These are phyloP conservation scores for Dicaeum eximium DNA, from an alignment of 2,113 vertebrate genomes.

Conservation along the genomic window DNA sequence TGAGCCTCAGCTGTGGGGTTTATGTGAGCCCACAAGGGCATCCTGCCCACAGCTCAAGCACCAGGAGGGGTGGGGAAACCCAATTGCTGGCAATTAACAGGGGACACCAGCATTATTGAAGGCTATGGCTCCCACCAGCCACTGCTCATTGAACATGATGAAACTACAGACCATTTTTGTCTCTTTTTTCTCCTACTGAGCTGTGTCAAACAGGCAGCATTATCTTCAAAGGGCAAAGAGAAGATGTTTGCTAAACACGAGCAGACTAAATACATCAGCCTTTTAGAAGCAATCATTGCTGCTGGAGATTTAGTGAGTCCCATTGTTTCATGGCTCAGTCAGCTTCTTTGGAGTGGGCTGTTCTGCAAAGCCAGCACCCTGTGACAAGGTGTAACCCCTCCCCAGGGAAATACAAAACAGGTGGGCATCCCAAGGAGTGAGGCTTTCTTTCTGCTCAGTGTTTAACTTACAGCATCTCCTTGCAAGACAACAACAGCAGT, in stretches of 20 bases:
- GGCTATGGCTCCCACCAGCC: not conserved
- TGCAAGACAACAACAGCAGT: not conserved
- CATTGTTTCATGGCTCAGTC: not conserved
- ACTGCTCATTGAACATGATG: not conserved
- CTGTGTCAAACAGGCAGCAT: not conserved
- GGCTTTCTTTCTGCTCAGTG: not conserved
- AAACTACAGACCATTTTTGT: not conserved
- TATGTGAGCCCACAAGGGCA: accelerated
- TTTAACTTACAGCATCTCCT: not conserved
- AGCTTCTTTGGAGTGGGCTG: not conserved
- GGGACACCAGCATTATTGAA: not conserved
- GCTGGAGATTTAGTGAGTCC: not conserved
- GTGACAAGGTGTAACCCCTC: not conserved
- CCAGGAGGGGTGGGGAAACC: not conserved
- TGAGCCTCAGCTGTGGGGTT: not conserved
- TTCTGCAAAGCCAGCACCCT: not conserved
- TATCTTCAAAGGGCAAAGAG: conserved; percentile 1
- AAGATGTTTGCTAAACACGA: conserved; percentile 2
- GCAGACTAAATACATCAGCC: conserved; percentile 5
- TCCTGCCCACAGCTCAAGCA: not conserved
- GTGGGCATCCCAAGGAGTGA: not conserved
- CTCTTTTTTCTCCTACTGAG: not conserved
- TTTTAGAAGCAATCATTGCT: conserved; percentile 16
- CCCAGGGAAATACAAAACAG: conserved; percentile 31
- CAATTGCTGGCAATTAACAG: accelerated